These are phyloP conservation scores for Hemaris fuciformis DNA, from an alignment of 2,888 invertebrate genomes.

Conservation along the genomic window DNA sequence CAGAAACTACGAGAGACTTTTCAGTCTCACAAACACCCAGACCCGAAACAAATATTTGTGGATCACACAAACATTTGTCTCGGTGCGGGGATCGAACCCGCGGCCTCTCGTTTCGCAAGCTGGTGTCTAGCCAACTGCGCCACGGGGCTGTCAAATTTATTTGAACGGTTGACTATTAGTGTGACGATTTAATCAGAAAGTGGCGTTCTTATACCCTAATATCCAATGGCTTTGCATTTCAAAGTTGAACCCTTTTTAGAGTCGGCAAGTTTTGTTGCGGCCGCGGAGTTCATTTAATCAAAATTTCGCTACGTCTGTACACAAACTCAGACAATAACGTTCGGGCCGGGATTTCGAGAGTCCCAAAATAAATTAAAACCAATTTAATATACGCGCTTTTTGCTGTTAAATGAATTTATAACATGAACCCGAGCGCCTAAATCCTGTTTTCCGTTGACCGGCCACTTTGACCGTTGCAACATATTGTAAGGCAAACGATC, in stretches of 20 bases:
- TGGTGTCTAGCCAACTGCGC: too few relatives aligned
- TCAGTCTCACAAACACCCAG: too few relatives aligned
- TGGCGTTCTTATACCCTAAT: neutral
- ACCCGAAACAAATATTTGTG: too few relatives aligned
- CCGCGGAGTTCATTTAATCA: constrained; percentile 1
- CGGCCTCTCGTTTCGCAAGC: too few relatives aligned
- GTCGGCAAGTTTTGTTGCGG: neutral
- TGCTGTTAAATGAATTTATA: constrained; percentile 5
- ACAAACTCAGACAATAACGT: constrained; percentile 35
- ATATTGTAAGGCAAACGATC: constrained; percentile 76
- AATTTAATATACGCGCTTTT: constrained; percentile 44
- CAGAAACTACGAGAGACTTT: too few relatives aligned
- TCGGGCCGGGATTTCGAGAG: constrained; percentile 50
- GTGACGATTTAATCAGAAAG: too few relatives aligned
- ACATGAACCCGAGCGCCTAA: constrained; percentile 28
- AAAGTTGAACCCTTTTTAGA: neutral
- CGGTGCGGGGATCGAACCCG: too few relatives aligned
- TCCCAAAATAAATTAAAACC: constrained; percentile 64
- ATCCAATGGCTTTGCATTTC: neutral
- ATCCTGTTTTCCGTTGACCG: constrained; percentile 44
- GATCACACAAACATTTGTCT: too few relatives aligned
- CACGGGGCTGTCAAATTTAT: too few relatives aligned
- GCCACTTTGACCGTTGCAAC: constrained; percentile 68
- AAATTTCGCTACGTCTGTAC: neutral
- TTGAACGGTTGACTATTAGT: too few relatives aligned